Evolutionary conservation across 2,888 invertebrate species (phyloP).

Genomic region (Vesta saturnalis): DNA sequence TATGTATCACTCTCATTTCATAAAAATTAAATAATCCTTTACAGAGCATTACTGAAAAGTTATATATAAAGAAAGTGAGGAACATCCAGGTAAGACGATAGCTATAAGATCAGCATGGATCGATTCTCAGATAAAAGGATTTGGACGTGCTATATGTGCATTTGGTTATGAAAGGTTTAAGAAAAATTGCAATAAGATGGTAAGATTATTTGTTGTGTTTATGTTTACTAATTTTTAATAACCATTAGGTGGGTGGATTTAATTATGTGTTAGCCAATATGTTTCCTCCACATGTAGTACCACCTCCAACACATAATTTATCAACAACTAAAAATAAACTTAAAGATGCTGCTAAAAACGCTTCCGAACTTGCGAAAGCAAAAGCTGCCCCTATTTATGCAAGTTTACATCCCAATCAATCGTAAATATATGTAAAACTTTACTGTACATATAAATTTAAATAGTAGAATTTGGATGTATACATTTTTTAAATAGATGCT

Average conservation of each 20-base stretch:
- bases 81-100: constrained; percentile 77
- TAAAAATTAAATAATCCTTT: constrained; percentile 46
- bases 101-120: constrained; percentile 89
- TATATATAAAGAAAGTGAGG: constrained; percentile 78
- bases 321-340: constrained; percentile 65
- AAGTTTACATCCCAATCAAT: constrained; percentile 59
- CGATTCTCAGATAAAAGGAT: constrained; percentile 88
- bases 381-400: constrained; percentile 63
- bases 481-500: too few species aligned
- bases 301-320: constrained; percentile 48
- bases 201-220: constrained; percentile 52
- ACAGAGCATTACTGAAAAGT: constrained; percentile 92
- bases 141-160: constrained; percentile 86
- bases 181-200: constrained; percentile 85
- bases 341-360: constrained; percentile 82
- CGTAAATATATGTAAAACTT: constrained; percentile 29
- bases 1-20: too few species aligned
- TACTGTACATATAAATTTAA: constrained; percentile 2
- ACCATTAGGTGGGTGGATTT: constrained; percentile 79
- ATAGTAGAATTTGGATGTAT: neutral
- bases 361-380: constrained; percentile 81
- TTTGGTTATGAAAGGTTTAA: constrained; percentile 91
- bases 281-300: constrained; percentile 68
- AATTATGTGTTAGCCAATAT: constrained; percentile 81
- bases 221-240: constrained; percentile 17